A percentile compares a stretch with the other conserved stretches of the same genome.
Evolutionary conservation across 1,140 invertebrate genomes (phyloP).

Genomic region (Teleogryllus occipitalis): DNA sequence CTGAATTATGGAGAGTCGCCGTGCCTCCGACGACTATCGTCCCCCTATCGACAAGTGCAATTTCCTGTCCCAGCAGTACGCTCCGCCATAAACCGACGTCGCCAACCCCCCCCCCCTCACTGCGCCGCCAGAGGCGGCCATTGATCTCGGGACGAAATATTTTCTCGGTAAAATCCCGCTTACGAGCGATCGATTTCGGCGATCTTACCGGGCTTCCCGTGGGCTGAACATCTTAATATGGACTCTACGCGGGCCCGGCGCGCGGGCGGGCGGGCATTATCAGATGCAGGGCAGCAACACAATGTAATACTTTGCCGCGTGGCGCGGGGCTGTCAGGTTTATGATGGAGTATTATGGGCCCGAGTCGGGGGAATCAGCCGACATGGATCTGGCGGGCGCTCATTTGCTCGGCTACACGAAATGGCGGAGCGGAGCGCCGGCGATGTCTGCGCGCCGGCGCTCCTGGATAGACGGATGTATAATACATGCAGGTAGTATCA

Average conservation of each 20-base stretch:
- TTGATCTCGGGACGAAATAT: not conserved
- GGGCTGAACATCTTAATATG: not conserved
- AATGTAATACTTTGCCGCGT: not conserved
- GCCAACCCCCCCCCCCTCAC: not conserved
- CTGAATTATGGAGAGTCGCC: not conserved
- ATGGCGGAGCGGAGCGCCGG: not conserved
- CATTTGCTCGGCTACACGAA: not conserved
- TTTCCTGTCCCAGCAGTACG: not conserved
- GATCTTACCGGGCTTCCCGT: not conserved
- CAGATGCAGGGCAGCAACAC: not conserved
- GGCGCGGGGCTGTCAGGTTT: not conserved
- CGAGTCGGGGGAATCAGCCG: not conserved
- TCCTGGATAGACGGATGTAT: not conserved
- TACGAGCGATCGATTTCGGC: not conserved
- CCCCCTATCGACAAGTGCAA: not conserved
- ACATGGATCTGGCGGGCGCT: not conserved
- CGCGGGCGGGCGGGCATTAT: not conserved
- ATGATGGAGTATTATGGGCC: not conserved
- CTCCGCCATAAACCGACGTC: not conserved
- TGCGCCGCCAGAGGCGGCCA: not conserved
- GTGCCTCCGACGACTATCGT: not conserved
- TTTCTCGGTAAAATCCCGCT: not conserved
- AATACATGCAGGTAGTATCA: not conserved
- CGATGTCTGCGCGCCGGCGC: not conserved
- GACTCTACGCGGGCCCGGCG: not conserved